Evolutionary conservation across 1,140 invertebrate genomes (phyloP).

Genomic region (Brachionus rotundiformis): DNA sequence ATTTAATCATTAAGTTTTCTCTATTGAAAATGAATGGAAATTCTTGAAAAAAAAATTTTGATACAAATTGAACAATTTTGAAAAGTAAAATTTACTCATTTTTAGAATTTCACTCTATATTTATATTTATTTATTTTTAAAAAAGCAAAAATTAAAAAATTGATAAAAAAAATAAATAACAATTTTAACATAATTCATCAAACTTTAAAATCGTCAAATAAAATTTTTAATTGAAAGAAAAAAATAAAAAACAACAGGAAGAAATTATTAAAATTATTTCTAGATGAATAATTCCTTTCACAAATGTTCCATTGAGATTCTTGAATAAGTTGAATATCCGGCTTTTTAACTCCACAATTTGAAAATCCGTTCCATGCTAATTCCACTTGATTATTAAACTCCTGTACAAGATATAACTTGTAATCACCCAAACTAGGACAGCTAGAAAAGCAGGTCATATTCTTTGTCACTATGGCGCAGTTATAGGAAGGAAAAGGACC

Average conservation of each 20-base stretch:
- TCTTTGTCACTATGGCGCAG: neutral
- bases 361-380: neutral
- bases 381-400: neutral
- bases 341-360: neutral
- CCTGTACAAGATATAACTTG: neutral
- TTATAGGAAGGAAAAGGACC: conserved; percentile 2
- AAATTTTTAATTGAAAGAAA: neutral
- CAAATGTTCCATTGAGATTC: neutral
- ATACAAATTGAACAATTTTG: too few relatives aligned
- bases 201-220: too few relatives aligned
- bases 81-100: too few relatives aligned
- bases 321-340: neutral
- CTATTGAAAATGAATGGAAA: too few relatives aligned
- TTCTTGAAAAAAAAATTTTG: too few relatives aligned
- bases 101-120: too few relatives aligned
- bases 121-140: too few relatives aligned
- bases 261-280: neutral
- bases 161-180: too few relatives aligned
- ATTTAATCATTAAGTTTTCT: too few relatives aligned
- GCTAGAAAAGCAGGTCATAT: neutral
- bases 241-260: neutral
- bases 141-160: too few relatives aligned
- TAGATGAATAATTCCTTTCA: neutral
- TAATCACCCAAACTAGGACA: neutral
- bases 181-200: too few relatives aligned